Evolutionary conservation across 2,888 invertebrate species (phyloP).

Genomic region (Cheilosia urbana): DNA sequence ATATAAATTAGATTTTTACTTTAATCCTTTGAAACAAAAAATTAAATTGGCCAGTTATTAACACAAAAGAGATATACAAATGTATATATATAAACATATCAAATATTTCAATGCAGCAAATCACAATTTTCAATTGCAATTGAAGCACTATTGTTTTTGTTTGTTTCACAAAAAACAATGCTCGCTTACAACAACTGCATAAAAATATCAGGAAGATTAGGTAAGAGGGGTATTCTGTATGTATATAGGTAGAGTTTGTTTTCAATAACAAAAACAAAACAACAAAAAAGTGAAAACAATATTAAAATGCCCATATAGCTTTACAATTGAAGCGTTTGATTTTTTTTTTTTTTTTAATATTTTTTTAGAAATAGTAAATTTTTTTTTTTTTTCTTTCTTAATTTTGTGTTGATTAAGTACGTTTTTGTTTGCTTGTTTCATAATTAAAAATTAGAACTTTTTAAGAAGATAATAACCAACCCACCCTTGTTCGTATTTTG

Average conservation of each 20-base stretch:
- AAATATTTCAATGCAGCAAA: slow-evolving; percentile 60
- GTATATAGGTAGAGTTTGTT: slow-evolving; percentile 25
- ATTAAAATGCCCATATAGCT: slow-evolving; percentile 83
- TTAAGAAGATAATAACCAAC: slow-evolving; percentile 76
- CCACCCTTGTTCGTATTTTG: slow-evolving; percentile 73
- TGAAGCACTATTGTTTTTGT: slow-evolving; percentile 63
- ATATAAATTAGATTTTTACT: slow-evolving; percentile 70
- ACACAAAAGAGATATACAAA: slow-evolving; percentile 41
- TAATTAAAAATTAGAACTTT: slow-evolving; percentile 71
- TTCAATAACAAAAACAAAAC: slow-evolving; percentile 27
- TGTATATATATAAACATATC: slow-evolving; percentile 22
- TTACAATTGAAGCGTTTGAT: slow-evolving; percentile 78
- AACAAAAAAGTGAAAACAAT: slow-evolving; percentile 39
- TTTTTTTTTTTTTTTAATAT: slow-evolving; percentile 55
- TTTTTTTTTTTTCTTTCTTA: slow-evolving; percentile 53
- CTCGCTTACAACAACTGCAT: slow-evolving; percentile 70
- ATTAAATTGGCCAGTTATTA: slow-evolving; percentile 66
- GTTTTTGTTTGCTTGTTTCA: slow-evolving; percentile 60
- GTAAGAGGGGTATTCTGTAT: slow-evolving; percentile 30
- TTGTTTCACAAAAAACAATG: slow-evolving; percentile 46
- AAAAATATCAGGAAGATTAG: slow-evolving; percentile 52
- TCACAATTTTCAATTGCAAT: slow-evolving; percentile 73
- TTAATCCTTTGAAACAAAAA: slow-evolving; percentile 75
- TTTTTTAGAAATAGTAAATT: slow-evolving; percentile 74
- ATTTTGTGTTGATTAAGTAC: slow-evolving; percentile 72